These are phyloP conservation scores for Chrysoperla carnea DNA, from an alignment of 1,140 invertebrate species.

Conservation along the genomic window DNA sequence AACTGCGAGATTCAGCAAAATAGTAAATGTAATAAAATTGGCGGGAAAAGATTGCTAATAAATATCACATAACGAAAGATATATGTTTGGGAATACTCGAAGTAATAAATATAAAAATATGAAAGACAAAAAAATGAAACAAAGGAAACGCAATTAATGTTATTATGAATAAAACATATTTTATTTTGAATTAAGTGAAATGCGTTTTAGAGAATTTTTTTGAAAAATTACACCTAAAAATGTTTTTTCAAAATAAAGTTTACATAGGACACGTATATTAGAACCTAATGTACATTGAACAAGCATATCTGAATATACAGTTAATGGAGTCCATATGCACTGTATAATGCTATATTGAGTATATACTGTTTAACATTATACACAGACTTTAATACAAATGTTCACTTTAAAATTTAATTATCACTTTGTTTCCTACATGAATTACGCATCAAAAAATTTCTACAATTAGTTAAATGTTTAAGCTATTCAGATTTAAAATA, in stretches of 20 bases:
- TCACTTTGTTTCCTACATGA: too few relatives aligned
- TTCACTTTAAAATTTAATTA: too few relatives aligned
- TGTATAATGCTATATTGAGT: slow-evolving; percentile 7
- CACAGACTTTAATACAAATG: too few relatives aligned
- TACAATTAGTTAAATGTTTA: too few relatives aligned
- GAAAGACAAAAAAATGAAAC: background rate
- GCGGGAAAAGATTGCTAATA: background rate
- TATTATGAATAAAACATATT: background rate
- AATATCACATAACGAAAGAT: background rate
- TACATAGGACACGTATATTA: background rate
- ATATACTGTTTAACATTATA: too few relatives aligned
- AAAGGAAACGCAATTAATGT: background rate
- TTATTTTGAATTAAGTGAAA: background rate
- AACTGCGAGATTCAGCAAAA: background rate
- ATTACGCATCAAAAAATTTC: too few relatives aligned
- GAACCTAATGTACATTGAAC: background rate
- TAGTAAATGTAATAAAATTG: background rate
- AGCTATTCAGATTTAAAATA: too few relatives aligned
- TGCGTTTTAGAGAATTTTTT: background rate
- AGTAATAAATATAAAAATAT: background rate
- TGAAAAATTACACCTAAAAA: background rate
- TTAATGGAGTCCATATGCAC: slow-evolving; percentile 21
- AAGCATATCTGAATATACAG: slow-evolving; percentile 16
- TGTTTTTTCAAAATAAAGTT: background rate
- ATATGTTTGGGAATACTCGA: background rate